Conservation (phyloP, 2,113 vertebrate genomes). For the Myxocyprinus asiaticus region DNA sequence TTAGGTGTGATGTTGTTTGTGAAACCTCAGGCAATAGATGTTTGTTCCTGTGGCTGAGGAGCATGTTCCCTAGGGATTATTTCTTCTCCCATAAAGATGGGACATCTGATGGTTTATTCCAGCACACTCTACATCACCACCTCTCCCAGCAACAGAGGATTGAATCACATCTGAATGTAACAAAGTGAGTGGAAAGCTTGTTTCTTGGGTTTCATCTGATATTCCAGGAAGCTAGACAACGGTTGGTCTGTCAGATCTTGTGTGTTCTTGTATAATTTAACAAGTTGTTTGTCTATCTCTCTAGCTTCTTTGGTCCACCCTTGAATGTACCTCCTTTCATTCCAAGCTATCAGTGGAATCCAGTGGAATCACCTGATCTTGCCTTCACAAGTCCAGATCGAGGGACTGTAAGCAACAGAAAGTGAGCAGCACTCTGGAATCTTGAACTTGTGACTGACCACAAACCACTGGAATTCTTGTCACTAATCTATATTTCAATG, state of each 20-base stretch:
- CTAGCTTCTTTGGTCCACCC: conserved; percentile 48
- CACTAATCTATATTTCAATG: not conserved
- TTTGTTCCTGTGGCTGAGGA: conserved; percentile 69
- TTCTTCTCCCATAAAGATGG: conserved; percentile 67
- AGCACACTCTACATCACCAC: conserved; percentile 58
- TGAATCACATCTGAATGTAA: conserved; percentile 62
- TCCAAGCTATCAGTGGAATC: conserved; percentile 62
- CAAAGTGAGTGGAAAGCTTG: conserved; percentile 68
- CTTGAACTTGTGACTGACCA: not conserved
- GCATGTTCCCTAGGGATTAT: conserved; percentile 81
- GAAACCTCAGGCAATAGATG: conserved; percentile 61
- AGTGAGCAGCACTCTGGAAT: conserved; percentile 20
- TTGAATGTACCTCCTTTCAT: conserved; percentile 43
- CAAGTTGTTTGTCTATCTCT: not conserved
- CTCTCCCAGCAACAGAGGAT: conserved; percentile 64
- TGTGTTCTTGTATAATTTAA: too few species aligned
- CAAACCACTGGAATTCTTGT: conserved; percentile 12
- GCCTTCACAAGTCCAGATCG: not conserved
- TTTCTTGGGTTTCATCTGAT: too few species aligned
- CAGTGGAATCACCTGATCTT: conserved; percentile 2
- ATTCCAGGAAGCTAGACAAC: too few species aligned
- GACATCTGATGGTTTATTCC: conserved; percentile 57
- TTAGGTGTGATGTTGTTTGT: not conserved
- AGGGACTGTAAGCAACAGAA: conserved; percentile 21
- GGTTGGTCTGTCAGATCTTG: too few species aligned